Base-by-base conservation (phyloP, 2,888 invertebrate genomes). In the Allophyes oxyacanthae region DNA sequence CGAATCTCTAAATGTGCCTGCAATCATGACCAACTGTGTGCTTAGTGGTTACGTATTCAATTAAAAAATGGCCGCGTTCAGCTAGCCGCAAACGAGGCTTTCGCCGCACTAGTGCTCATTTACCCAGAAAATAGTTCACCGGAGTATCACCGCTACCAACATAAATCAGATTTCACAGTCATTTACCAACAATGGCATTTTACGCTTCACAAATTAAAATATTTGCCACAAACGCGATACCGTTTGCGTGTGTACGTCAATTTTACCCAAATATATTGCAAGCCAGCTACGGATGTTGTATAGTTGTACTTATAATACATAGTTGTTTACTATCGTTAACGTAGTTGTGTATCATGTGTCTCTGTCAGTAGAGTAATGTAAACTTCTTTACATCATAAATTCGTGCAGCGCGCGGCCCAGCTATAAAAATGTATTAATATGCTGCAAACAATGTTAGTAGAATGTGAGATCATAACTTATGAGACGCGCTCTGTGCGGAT, bases 391-490 rank as follows among this genome's bases (percentile, higher is more conserved):
- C 52, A 63, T 55, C 56, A 63, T 75, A 63, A 72, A 69, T 65
- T 61, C 45, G 36, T 50, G 14, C 44, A 50, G 52, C 33, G 42
- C 67, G 51, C 60, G 50, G 51, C 55, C 42, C 37, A 42, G 61
- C 55, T 61, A 60, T 75, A 75, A 66, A 76, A 69, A 62, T 52
- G 46, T 70, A 61, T 66, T 73, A 76, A 66, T 66, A 72, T 72
- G 57, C 64, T 65, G 54, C 59, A 57, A 73, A 76, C 77, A 76
- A 64, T 74, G 69, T 76, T 65, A 68, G 53, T 52, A 63, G 48
- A 54, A 62, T 64, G 69, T 54, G 60, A 64, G 64, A 65, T 69
- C 63, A 64, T 75, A 65, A 75, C 40, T 64, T 63, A 63, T 41
- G 54, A 68, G 58, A 56, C 58, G 62, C 54, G 54, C 44, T 26